Evolutionary conservation across 2,888 invertebrate genomes (phyloP).

Genomic region (Drosophila parthenogenetica): DNA sequence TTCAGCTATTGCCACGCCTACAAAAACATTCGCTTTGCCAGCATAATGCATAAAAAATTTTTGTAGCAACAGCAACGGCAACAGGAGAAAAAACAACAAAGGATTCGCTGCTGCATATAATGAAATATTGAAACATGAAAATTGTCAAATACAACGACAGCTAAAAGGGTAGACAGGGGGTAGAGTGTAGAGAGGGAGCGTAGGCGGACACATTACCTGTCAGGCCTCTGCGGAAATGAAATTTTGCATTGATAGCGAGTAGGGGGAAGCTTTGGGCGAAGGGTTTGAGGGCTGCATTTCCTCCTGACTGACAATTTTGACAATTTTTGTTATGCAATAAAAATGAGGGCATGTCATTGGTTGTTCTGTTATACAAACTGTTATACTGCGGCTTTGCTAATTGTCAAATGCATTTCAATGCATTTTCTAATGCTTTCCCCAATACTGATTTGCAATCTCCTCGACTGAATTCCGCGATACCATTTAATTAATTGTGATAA

Average conservation of each 20-base stretch:
- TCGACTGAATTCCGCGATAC: conserved; percentile 19
- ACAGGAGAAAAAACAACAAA: conserved; percentile 41
- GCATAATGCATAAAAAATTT: conserved; percentile 77
- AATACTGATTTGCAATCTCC: conserved; percentile 16
- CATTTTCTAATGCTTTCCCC: conserved; percentile 30
- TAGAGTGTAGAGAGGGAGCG: too few species aligned
- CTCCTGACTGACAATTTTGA: conserved; percentile 66
- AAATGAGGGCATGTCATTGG: conserved; percentile 47
- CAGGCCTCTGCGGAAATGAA: conserved; percentile 71
- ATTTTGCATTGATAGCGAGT: conserved; percentile 69
- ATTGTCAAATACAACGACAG: conserved; percentile 76
- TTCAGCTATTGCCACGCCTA: conserved; percentile 28
- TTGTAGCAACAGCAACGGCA: conserved; percentile 48
- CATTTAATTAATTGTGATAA: conserved; percentile 69
- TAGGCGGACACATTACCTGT: conserved; percentile 66
- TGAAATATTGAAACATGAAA: conserved; percentile 80
- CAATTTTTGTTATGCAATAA: conserved; percentile 77
- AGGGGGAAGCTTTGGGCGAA: neutral
- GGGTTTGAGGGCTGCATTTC: conserved; percentile 25
- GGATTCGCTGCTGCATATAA: conserved; percentile 58
- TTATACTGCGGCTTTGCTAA: conserved; percentile 49
- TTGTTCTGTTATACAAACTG: conserved; percentile 48
- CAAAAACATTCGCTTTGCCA: conserved; percentile 32
- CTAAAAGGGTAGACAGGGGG: neutral
- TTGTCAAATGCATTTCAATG: conserved; percentile 47